These are phyloP conservation scores for Petrolisthes manimaculis DNA, from an alignment of 2,888 invertebrate species.

Conservation along the genomic window DNA sequence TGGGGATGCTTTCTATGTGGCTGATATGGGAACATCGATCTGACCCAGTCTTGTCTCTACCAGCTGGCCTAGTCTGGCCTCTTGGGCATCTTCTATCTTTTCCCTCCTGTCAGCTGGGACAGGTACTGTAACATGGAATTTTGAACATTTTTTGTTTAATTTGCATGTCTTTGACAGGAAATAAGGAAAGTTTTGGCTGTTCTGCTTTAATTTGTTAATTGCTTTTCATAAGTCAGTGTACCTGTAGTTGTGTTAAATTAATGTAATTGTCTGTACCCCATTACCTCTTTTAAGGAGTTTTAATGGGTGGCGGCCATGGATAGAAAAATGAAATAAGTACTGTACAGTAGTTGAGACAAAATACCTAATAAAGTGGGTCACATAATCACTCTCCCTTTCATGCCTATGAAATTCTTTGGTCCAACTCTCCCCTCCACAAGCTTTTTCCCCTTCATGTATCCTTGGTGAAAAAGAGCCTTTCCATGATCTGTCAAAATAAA, in stretches of 20 bases:
- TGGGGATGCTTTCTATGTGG: conserved; percentile 51
- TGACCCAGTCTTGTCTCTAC: conserved; percentile 52
- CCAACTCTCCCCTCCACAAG: not conserved
- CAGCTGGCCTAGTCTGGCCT: conserved; percentile 57
- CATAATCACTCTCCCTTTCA: not conserved
- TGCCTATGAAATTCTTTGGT: not conserved
- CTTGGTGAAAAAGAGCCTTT: not conserved
- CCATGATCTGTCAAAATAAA: not conserved
- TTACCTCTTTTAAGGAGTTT: too few relatives aligned
- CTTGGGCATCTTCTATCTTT: conserved; percentile 53
- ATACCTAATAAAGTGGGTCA: not conserved
- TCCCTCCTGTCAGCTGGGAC: conserved; percentile 55
- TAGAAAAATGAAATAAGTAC: not conserved
- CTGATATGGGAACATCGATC: conserved; percentile 52
- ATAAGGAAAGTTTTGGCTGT: too few relatives aligned
- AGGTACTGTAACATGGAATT: conserved; percentile 33
- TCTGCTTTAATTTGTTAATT: too few relatives aligned
- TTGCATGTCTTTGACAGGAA: too few relatives aligned
- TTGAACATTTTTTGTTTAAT: not conserved
- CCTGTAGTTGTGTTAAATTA: too few relatives aligned
- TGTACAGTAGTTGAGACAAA: not conserved
- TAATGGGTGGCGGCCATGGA: too few relatives aligned
- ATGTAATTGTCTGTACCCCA: too few relatives aligned
- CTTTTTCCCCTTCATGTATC: not conserved
- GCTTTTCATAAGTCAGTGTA: too few relatives aligned